Conservation (phyloP, 2,797 vertebrate genomes). For the Botia kubotai region DNA sequence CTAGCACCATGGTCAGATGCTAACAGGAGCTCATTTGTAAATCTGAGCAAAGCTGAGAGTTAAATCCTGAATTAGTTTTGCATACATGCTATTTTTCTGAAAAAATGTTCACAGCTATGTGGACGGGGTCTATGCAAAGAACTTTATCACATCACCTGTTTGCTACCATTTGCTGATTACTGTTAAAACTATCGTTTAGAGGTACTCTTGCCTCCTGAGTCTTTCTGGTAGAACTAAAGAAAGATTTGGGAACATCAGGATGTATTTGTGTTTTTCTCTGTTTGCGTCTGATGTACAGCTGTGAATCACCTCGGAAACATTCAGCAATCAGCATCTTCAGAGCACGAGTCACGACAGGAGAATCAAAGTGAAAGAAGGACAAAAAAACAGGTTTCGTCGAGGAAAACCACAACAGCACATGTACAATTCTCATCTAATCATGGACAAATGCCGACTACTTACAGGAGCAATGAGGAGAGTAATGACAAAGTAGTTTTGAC, state of each 20-base stretch:
- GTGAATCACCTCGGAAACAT: slow-evolving; percentile 62
- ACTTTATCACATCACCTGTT: too few species aligned
- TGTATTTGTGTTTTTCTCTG: slow-evolving; percentile 49
- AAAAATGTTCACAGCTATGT: too few species aligned
- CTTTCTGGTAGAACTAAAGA: slow-evolving; percentile 48
- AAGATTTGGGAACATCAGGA: slow-evolving; percentile 31
- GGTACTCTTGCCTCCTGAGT: too few species aligned
- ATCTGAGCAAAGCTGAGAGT: too few species aligned
- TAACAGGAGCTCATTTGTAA: too few species aligned
- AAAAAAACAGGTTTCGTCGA: slow-evolving; percentile 37
- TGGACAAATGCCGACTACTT: slow-evolving; percentile 83
- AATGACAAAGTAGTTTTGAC: slow-evolving; percentile 87
- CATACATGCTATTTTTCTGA: too few species aligned
- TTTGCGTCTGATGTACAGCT: slow-evolving; percentile 55
- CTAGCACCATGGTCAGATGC: too few species aligned
- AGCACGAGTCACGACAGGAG: slow-evolving; percentile 49
- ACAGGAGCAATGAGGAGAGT: slow-evolving; percentile 85
- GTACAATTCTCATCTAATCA: slow-evolving; percentile 79
- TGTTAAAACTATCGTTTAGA: too few species aligned
- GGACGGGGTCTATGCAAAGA: too few species aligned
- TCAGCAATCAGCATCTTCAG: slow-evolving; percentile 62
- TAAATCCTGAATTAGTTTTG: too few species aligned
- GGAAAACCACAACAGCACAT: slow-evolving; percentile 42
- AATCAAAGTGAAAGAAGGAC: slow-evolving; percentile 36
- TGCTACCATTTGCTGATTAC: too few species aligned